phyloP scores from a whole-genome alignment of 2,113 vertebrate genomes.

The Tachysurus fulvidraco region DNA sequence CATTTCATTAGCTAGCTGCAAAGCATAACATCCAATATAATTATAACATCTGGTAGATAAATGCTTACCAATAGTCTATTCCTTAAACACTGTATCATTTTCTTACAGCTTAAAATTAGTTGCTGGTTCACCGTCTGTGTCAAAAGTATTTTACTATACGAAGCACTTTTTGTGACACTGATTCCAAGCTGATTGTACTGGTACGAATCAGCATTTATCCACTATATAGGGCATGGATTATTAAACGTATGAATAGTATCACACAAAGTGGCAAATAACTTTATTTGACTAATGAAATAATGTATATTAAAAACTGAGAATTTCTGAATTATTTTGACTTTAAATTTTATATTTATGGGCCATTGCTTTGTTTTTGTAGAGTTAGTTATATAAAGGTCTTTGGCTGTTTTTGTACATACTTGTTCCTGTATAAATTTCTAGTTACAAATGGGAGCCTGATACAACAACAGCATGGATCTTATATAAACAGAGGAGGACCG shows the following conservation, averaged over 20 bases:
- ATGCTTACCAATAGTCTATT: background rate
- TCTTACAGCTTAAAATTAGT: background rate
- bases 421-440: background rate
- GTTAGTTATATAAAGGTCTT: background rate
- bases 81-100: background rate
- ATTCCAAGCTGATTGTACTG: background rate
- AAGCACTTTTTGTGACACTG: background rate
- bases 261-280: background rate
- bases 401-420: background rate
- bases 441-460: constrained; percentile 49
- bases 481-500: constrained; percentile 72
- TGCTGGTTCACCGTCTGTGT: background rate
- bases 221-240: background rate
- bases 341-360: background rate
- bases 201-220: background rate
- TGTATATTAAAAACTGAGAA: background rate
- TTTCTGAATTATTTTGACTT: background rate
- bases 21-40: background rate
- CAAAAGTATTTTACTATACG: background rate
- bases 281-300: background rate
- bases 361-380: background rate
- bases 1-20: background rate
- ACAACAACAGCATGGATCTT: constrained; percentile 58
- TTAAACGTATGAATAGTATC: background rate
- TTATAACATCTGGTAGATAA: background rate